phyloP scores from a whole-genome alignment of 2,797 vertebrate species.

The Siniperca obscura region DNA sequence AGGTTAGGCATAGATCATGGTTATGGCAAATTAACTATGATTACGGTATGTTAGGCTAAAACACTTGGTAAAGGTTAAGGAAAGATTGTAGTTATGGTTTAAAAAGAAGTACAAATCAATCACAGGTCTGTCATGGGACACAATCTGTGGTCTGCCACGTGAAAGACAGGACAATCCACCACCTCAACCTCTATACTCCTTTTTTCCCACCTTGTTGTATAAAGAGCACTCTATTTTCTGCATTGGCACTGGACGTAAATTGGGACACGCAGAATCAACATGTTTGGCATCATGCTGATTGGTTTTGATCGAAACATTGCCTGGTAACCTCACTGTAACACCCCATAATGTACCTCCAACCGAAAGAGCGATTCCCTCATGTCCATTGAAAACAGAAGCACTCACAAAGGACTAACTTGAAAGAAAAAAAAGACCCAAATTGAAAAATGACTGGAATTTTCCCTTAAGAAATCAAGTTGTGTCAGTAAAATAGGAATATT shows the following conservation, averaged over 20 bases:
- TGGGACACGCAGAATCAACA: neutral
- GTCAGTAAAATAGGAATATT: neutral
- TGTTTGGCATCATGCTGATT: neutral
- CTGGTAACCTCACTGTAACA: neutral
- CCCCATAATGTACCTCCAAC: neutral
- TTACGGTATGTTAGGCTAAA: neutral
- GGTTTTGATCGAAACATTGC: slow-evolving; percentile 1
- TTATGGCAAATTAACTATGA: neutral
- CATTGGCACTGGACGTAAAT: slow-evolving; percentile 4
- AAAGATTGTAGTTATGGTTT: neutral
- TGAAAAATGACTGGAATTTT: neutral
- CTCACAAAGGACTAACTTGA: neutral
- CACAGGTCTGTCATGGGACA: neutral
- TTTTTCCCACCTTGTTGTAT: neutral
- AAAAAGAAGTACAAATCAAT: neutral
- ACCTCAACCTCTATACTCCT: neutral
- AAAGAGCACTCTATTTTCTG: slow-evolving; percentile 19
- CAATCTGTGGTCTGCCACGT: neutral
- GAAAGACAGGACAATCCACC: neutral
- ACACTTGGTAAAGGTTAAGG: neutral
- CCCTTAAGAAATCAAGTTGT: neutral
- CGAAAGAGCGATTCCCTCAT: neutral
- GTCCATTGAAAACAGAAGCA: neutral
- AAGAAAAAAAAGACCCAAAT: neutral
- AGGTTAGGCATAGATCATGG: neutral